Base-by-base conservation (phyloP, 1,140 invertebrate species). In the Drosophila kohkoa region DNA sequence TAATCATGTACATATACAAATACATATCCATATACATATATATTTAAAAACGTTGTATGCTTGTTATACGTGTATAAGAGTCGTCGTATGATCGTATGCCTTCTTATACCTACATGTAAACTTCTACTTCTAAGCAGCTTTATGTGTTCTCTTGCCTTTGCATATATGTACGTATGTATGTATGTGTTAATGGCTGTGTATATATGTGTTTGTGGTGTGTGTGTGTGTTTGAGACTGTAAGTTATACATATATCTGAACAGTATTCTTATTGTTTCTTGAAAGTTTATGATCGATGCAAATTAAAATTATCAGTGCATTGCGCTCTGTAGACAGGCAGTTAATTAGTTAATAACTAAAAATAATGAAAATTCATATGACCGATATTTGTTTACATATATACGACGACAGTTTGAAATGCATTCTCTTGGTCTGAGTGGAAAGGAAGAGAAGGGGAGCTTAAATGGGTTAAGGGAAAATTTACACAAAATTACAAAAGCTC, bases 291-390 rank as follows among this genome's bases (percentile, higher is more conserved):
- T 57, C 77, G 54, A 85, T 76, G 66, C 66, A 81, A 88, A 89
- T 81, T 89, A 89, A 89, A 89, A 89, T 85, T 89, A 89, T 89
- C 85, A 89, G 85, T 89, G 85, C 85, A 89, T 88, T 89, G 78
- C 85, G 85, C 85, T 88, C 85, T 85, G 82, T 67, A 74, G 77
- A 87, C 83, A 89, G 85, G 85, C 85, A 89, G 85, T 89, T 88
- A 68, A 74, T 75, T 64, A 62, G 58, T 86, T 77, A 82, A 69
- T 62, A 76, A 79, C 71, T 82, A 79, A 70, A 67, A 82, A 38
- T 35, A 43, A 55, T 35, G 49, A 35, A 63, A 57, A 63, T 13
- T 32, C 20, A 54, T 45, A 16, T 48, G 25, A 30, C 43, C 59
- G 58, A 79, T 82, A 88, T 68, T 79, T 68, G 68, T 69, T 68